Conservation (phyloP, 1,140 invertebrate genomes). For the Heliconius nattereri region DNA sequence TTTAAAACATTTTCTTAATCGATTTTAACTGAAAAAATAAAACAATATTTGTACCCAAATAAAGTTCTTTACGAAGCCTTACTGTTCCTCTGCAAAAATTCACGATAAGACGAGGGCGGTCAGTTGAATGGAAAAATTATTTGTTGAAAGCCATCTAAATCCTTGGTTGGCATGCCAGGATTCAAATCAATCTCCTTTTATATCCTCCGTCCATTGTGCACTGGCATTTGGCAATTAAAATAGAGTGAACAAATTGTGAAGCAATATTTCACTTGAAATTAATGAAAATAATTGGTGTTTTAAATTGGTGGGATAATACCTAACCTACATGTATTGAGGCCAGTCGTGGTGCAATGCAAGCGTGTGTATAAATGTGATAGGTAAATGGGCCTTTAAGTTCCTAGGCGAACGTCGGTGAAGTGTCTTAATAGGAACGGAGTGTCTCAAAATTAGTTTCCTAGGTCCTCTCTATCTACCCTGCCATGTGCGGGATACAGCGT, state of each 20-base stretch:
- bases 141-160: neutral
- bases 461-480: too few species aligned
- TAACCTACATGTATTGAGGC: too few species aligned
- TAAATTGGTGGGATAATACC: too few species aligned
- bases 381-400: too few species aligned
- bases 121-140: conserved; percentile 3
- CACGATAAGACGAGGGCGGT: neutral
- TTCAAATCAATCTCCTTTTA: conserved; percentile 34
- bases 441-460: too few species aligned
- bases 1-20: too few species aligned
- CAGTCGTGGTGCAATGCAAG: too few species aligned
- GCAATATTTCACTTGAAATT: conserved; percentile 14
- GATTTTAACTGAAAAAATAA: neutral
- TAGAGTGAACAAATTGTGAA: conserved; percentile 2
- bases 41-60: neutral
- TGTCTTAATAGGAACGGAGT: too few species aligned
- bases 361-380: too few species aligned
- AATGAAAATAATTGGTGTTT: neutral
- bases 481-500: too few species aligned
- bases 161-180: conserved; percentile 22
- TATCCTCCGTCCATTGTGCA: conserved; percentile 18
- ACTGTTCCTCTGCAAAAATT: neutral
- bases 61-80: neutral
- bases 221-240: conserved; percentile 34
- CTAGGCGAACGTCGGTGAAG: too few species aligned